Conservation (phyloP, 2,888 invertebrate species). For the Capitulum mitella region DNA sequence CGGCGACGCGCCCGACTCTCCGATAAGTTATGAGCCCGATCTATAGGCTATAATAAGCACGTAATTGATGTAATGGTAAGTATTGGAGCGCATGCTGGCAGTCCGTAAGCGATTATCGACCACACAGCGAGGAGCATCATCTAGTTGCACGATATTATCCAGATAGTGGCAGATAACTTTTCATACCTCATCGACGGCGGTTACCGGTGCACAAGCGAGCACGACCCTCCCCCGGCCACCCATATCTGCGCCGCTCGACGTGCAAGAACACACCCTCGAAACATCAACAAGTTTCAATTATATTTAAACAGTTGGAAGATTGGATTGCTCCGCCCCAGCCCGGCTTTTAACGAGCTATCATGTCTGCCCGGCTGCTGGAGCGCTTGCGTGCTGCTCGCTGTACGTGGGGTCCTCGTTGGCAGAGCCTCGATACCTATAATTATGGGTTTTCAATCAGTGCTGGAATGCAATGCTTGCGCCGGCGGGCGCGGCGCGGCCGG, state of each 20-base stretch:
- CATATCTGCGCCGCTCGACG: neutral
- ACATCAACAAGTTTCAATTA: constrained; percentile 23
- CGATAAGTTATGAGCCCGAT: neutral
- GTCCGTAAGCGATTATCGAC: neutral
- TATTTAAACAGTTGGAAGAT: neutral
- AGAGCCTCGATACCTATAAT: constrained; percentile 18
- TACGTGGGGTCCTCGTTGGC: constrained; percentile 12
- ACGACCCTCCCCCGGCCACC: neutral
- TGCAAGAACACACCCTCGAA: constrained; percentile 12
- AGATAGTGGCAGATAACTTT: constrained; percentile 23
- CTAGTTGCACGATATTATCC: constrained; percentile 10
- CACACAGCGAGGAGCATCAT: neutral
- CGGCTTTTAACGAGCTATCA: constrained; percentile 16
- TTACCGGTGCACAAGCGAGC: neutral
- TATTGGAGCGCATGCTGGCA: constrained; percentile 8
- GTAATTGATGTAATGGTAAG: constrained; percentile 23
- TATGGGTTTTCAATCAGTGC: constrained; percentile 24
- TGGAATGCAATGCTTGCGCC: constrained; percentile 12
- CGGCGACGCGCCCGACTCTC: neutral
- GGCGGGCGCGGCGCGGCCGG: neutral
- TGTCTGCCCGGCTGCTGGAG: neutral
- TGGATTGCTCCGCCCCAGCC: constrained; percentile 6
- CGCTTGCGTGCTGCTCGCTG: neutral
- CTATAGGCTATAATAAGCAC: constrained; percentile 15
- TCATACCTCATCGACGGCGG: neutral